Evolutionary conservation across 1,140 invertebrate genomes (phyloP).

Genomic region (Hycleus cichorii): DNA sequence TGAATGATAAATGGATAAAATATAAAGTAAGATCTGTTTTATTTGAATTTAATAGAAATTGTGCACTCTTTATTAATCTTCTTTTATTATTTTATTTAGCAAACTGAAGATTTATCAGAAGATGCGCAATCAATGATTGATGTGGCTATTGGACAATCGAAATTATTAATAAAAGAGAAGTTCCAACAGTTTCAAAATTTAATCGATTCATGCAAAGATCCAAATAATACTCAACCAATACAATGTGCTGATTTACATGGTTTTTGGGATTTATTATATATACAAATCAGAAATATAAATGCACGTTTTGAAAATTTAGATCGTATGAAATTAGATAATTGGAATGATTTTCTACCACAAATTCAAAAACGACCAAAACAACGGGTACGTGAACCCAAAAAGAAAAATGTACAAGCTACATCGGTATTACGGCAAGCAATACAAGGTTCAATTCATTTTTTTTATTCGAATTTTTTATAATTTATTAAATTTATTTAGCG

Average conservation of each 20-base stretch:
- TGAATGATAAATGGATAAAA: conserved; percentile 44
- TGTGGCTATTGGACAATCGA: conserved; percentile 59
- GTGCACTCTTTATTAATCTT: too few species aligned
- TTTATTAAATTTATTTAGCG: conserved; percentile 1
- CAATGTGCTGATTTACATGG: conserved; percentile 61
- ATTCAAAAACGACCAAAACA: conserved; percentile 13
- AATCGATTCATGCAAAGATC: conserved; percentile 55
- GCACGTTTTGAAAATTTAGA: conserved; percentile 47
- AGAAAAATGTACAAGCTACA: conserved; percentile 9
- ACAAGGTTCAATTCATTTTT: too few species aligned
- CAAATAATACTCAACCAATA: conserved; percentile 48
- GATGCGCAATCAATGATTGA: conserved; percentile 53
- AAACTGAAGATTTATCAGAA: conserved; percentile 33
- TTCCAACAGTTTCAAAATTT: conserved; percentile 58
- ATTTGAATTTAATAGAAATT: too few species aligned
- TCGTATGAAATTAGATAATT: conserved; percentile 44
- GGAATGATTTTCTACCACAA: conserved; percentile 43
- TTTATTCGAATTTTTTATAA: too few species aligned
- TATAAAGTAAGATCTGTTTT: conserved; percentile 30
- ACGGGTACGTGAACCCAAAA: conserved; percentile 2
- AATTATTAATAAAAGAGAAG: conserved; percentile 58
- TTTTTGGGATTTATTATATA: conserved; percentile 69
- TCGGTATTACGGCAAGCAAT: conserved; percentile 22
- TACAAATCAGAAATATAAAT: conserved; percentile 52
- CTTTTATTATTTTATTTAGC: too few species aligned